Conservation (phyloP, 2,113 vertebrate species). For the Aphyosemion australe region DNA sequence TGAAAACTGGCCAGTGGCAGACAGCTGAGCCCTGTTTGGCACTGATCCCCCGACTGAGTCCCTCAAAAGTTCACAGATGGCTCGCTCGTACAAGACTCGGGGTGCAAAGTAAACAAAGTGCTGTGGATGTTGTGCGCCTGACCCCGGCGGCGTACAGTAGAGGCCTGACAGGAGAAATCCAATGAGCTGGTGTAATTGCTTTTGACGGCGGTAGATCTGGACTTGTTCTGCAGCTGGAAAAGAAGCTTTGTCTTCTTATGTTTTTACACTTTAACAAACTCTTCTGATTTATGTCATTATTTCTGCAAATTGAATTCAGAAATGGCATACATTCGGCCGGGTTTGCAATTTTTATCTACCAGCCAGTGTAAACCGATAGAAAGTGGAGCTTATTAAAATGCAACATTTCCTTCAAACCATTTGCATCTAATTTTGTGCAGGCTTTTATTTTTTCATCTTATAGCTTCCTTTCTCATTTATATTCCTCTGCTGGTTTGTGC, state of each 20-base stretch:
- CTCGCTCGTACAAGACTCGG: conserved; percentile 33
- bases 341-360: conserved; percentile 31
- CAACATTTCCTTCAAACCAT: conserved; percentile 56
- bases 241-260: not conserved
- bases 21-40: conserved; percentile 69
- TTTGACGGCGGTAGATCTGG: not conserved
- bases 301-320: conserved; percentile 47
- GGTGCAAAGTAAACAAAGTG: conserved; percentile 61
- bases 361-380: conserved; percentile 10
- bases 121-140: conserved; percentile 34
- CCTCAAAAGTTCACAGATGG: conserved; percentile 64
- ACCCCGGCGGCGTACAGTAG: conserved; percentile 23
- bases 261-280: conserved; percentile 48
- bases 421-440: conserved; percentile 69
- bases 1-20: conserved; percentile 61
- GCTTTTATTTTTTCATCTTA: conserved; percentile 15
- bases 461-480: conserved; percentile 55
- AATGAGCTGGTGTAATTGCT: conserved; percentile 4
- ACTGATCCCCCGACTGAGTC: conserved; percentile 45
- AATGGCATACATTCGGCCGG: conserved; percentile 21
- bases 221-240: not conserved
- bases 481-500: conserved; percentile 57
- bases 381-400: conserved; percentile 56
- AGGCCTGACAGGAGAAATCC: not conserved
- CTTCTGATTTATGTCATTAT: conserved; percentile 49